Base-by-base conservation (phyloP, 2,888 invertebrate genomes). In the Rotaria socialis region DNA sequence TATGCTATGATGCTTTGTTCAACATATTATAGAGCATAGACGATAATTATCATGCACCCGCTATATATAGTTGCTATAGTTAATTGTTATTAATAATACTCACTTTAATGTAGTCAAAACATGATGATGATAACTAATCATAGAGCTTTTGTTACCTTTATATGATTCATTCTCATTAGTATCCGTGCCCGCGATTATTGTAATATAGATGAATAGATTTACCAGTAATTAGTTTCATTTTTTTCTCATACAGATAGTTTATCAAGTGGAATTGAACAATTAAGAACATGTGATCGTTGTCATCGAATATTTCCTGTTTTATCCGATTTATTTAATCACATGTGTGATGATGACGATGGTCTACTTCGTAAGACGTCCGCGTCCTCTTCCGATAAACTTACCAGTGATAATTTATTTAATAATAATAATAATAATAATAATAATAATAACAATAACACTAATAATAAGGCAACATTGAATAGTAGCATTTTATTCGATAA, bases 301-400 rank as follows among this genome's bases (percentile, higher is more conserved):
- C 43, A 47, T n/a, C 80, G 47, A 47, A n/a, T 47, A 47, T 80
- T 80, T 80, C 67, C 67, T 35, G 47, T 80, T n/a, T 80, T 80
- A 47, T 80, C 80, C 3, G 80, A 80, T 24, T 47, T 80, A 47
- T 80, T 80, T 80, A 80, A 80, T 80, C 80, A 80, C 47, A 11
- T 80, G 24, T 80, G 80, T 47, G 47, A 80, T 47, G 80, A 80
- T 47, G 80, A 80, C 47, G 47, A 80, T 47, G 80, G n/a, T 4
- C 35, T 67, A 16, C 27, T 67, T 67, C 35, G 19, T 35, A 67
- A 16, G 19, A 67, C 35, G 19, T 14, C 67, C 2, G 35, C 24
- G 16, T 35, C 35, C 1, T 41, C 67, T 19, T 67, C 67, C 35
- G 35, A 67, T 7, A 67, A 35, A 35, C 27, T 11, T 67, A 35